Percentiles rank a stretch among this genome's conserved stretches.
phyloP scores from a whole-genome alignment of 1,140 invertebrate species.

The Ceratina australensis region DNA sequence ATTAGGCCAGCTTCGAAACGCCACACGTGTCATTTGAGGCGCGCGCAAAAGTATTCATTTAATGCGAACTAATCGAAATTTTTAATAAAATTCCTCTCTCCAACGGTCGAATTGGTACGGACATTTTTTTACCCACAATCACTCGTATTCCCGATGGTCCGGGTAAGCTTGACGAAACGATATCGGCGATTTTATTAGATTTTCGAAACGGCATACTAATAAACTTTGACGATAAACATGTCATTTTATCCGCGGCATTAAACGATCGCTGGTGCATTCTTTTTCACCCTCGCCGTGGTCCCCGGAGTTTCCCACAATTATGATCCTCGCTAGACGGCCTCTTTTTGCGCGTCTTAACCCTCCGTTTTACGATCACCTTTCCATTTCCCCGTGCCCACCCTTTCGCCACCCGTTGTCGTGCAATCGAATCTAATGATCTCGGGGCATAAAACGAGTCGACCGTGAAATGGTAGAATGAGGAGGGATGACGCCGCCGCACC shows the following conservation, averaged over 20 bases:
- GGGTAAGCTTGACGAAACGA: no score
- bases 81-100: no score
- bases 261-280: no score
- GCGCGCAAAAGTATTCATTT: no score
- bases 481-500: conserved; percentile 8
- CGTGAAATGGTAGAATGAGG: conserved; percentile 13
- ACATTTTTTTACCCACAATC: no score
- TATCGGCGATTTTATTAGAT: no score
- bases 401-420: not conserved
- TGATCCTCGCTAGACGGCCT: not conserved
- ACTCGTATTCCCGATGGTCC: no score
- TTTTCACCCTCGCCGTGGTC: not conserved
- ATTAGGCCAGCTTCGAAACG: no score
- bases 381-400: not conserved
- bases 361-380: not conserved
- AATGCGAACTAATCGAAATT: no score
- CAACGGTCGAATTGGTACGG: no score
- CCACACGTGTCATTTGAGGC: no score
- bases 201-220: no score
- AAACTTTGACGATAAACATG: not conserved
- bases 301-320: not conserved
- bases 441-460: conserved; percentile 26
- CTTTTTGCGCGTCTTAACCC: conserved; percentile 1
- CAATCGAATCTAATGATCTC: conserved; percentile 38
- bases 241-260: not conserved